Conservation (phyloP, 2,113 vertebrate genomes). For the Trichomycterus rosablanca region DNA sequence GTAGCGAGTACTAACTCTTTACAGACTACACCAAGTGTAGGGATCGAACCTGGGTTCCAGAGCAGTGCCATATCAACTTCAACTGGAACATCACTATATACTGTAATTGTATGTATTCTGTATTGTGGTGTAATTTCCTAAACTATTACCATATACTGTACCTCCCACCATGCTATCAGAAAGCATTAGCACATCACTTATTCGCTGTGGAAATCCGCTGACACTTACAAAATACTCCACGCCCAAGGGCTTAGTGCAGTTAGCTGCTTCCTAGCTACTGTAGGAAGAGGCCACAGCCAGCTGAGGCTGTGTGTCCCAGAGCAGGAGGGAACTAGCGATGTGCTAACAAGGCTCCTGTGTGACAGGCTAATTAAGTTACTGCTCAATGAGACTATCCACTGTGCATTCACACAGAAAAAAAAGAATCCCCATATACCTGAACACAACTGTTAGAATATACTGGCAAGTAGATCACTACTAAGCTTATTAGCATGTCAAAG, state of each 20-base stretch:
- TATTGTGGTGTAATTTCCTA: too few relatives aligned
- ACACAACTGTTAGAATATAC: conserved; percentile 29
- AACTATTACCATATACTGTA: too few relatives aligned
- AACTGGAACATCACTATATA: too few relatives aligned
- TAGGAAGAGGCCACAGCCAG: conserved; percentile 20
- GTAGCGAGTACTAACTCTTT: too few relatives aligned
- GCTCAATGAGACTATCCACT: conserved; percentile 44
- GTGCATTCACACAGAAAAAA: conserved; percentile 23
- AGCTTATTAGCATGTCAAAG: too few relatives aligned
- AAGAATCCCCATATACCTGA: conserved; percentile 30
- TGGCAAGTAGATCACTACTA: too few relatives aligned
- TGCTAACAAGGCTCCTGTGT: conserved; percentile 54
- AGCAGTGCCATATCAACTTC: too few relatives aligned
- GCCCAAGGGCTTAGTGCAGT: not conserved
- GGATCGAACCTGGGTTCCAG: too few relatives aligned
- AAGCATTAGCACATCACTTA: not conserved
- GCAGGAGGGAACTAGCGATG: conserved; percentile 21
- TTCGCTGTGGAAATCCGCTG: not conserved
- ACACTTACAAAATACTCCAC: conserved; percentile 6
- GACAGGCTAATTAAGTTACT: conserved; percentile 63
- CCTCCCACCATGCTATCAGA: not conserved
- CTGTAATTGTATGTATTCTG: too few relatives aligned
- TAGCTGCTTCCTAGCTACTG: not conserved
- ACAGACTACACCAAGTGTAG: too few relatives aligned
- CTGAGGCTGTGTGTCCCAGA: conserved; percentile 21